Conservation (phyloP, 2,113 vertebrate genomes). For the Otis tarda region DNA sequence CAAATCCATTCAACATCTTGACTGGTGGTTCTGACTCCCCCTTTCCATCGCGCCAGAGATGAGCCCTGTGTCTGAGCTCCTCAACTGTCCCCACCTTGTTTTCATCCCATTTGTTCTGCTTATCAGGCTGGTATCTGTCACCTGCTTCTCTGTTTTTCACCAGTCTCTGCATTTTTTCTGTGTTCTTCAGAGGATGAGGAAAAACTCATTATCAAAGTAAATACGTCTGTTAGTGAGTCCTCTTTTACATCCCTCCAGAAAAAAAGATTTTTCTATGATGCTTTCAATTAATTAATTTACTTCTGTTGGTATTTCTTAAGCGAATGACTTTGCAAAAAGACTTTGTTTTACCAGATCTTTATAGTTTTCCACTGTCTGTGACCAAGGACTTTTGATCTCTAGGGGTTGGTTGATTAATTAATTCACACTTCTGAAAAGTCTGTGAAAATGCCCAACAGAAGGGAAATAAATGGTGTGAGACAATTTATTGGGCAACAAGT, state of each 20-base stretch:
- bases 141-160: background rate
- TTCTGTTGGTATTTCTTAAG: background rate
- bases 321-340: background rate
- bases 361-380: background rate
- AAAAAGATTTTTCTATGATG: background rate
- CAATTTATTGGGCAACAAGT: background rate
- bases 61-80: background rate
- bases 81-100: background rate
- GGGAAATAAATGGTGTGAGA: background rate
- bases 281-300: background rate
- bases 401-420: background rate
- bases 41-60: accelerated
- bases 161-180: background rate
- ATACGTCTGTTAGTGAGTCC: background rate
- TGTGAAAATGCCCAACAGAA: background rate
- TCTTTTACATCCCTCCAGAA: background rate
- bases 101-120: background rate
- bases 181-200: background rate
- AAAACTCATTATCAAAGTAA: background rate
- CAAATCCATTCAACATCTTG: background rate
- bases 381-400: background rate
- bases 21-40: background rate
- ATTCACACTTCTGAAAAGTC: background rate
- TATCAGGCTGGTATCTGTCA: background rate
- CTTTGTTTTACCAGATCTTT: background rate